Percentiles rank a stretch among this genome's conserved stretches.
Conservation (phyloP, 2,888 invertebrate genomes). For the Lysandra coridon region DNA sequence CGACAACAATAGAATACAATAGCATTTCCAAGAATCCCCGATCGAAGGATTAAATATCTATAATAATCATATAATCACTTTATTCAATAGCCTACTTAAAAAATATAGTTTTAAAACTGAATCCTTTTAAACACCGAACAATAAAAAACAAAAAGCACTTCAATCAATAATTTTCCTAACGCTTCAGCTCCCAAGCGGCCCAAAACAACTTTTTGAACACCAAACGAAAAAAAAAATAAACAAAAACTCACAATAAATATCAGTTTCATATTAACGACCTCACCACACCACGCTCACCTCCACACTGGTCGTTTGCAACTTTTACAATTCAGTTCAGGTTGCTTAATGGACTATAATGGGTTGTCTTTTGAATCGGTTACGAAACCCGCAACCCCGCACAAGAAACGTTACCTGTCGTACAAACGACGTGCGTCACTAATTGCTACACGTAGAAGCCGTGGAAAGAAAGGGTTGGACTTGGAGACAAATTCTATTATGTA, state of each 20-base stretch:
- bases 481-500: too few relatives aligned
- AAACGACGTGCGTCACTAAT: neutral
- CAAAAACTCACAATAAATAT: slow-evolving; percentile 52
- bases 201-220: neutral
- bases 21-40: too few relatives aligned
- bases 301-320: slow-evolving; percentile 53
- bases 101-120: too few relatives aligned
- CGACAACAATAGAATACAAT: too few relatives aligned
- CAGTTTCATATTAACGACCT: slow-evolving; percentile 47
- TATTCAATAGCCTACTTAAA: too few relatives aligned
- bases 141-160: neutral
- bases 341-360: slow-evolving; percentile 42
- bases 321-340: slow-evolving; percentile 66
- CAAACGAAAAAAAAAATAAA: slow-evolving; percentile 21
- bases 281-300: slow-evolving; percentile 22
- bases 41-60: too few relatives aligned
- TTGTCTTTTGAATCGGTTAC: slow-evolving; percentile 22
- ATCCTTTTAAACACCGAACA: too few relatives aligned
- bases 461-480: neutral
- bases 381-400: slow-evolving; percentile 4
- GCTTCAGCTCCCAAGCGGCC: too few relatives aligned
- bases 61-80: too few relatives aligned
- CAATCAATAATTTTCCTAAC: too few relatives aligned
- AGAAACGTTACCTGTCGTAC: neutral
- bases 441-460: neutral